Evolutionary conservation across 2,113 vertebrate genomes (phyloP), one percentile per base, ranked within the genome.

Genomic region (Dasyornis broadbenti): DNA sequence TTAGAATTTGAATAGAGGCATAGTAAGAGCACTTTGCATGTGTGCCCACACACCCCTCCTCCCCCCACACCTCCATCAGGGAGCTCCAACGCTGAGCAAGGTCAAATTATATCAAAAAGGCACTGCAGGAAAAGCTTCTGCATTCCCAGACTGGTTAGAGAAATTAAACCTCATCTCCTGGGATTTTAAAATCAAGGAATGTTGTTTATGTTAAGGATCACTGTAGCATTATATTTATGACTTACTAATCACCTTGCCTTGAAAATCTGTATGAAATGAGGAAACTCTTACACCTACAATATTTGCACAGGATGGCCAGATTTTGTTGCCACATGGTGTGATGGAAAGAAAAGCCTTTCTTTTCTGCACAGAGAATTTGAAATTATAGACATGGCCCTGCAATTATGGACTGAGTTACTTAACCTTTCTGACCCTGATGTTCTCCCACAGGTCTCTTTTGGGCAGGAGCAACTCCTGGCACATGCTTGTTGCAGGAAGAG

Each of bases 1-100:
- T 92, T 75, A 96, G 95, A 97, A 95, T 97, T 92, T 95, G 93
- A 96, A 97, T 95, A 92, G 65, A 86, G 90, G 76, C 93, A 86
- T 57, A 84, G 92, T 84, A 89, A 89, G 61, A 95, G 93, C 90
- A 86, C 82, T 95, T 79, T 75, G 80, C 90, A 86, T 82, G 92
- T 94, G 82, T 92, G 93, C 93, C 90, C 87, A 87, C 81, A 93
- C 60, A 82, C 2, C 50, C 73, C 39, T 80, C 79, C 85, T 76
- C 37, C 70, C 78, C 73, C 64, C 2, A 49, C 73, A 49, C 45
- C 88, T 90, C 88, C 76, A 71, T 64, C 57, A 52, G 90, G 76
- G 82, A 96, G 90, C 56, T 92, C 82, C 82, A 47, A 79, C 84
- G 82, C 86, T 50, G 56, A 94, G 77, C 94, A 96, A 97, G 93